Conservation (phyloP, 2,888 invertebrate genomes). For the Erebia ligea region DNA sequence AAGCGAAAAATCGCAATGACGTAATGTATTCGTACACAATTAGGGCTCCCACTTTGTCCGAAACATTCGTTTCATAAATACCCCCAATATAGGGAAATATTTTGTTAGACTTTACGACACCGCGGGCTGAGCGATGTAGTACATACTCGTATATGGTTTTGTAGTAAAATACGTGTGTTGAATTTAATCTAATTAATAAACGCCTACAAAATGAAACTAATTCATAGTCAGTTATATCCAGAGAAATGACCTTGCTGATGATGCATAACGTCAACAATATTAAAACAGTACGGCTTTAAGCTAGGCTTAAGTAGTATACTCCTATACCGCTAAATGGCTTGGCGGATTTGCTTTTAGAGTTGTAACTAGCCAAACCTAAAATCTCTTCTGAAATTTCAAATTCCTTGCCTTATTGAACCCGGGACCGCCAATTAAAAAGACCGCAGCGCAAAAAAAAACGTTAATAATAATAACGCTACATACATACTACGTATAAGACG, state of each 20-base stretch:
- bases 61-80: slow-evolving; percentile 4
- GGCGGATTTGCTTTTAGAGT: too few species aligned
- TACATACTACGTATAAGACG: too few species aligned
- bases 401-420: too few species aligned
- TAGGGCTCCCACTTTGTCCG: slow-evolving; percentile 34
- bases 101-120: background rate
- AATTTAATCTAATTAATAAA: background rate
- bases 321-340: too few species aligned
- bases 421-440: too few species aligned
- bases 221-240: background rate
- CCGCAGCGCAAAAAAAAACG: too few species aligned
- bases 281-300: too few species aligned
- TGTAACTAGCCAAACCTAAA: too few species aligned
- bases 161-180: background rate
- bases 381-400: too few species aligned
- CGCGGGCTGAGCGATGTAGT: background rate
- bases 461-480: too few species aligned
- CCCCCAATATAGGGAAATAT: background rate
- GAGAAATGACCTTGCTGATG: background rate
- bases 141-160: background rate
- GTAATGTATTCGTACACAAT: slow-evolving; percentile 32
- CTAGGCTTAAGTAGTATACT: too few species aligned
- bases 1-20: background rate
- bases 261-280: too few species aligned
- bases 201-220: background rate